A percentile compares a stretch with the other conserved stretches of the same genome.
These are phyloP conservation scores for Oostethus manadensis DNA, from an alignment of 2,113 vertebrate species.

Conservation along the genomic window DNA sequence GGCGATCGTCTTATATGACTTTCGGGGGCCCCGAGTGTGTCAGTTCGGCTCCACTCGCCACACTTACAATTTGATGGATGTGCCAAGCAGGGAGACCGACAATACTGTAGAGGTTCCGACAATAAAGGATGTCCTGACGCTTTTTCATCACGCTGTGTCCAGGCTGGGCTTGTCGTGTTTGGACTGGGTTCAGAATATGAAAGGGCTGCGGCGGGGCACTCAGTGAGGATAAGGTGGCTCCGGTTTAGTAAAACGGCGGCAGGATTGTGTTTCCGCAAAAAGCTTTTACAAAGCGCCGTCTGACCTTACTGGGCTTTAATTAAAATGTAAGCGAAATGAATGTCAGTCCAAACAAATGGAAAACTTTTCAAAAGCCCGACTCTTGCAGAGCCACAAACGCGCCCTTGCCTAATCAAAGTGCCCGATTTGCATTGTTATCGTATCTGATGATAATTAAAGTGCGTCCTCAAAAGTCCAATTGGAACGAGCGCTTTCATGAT, in stretches of 20 bases:
- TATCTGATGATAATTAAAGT: slow-evolving; percentile 54
- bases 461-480: slow-evolving; percentile 14
- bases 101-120: slow-evolving; percentile 14
- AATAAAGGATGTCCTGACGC: slow-evolving; percentile 26
- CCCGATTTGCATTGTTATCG: slow-evolving; percentile 34
- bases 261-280: slow-evolving; percentile 50
- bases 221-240: slow-evolving; percentile 38
- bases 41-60: slow-evolving; percentile 21
- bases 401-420: slow-evolving; percentile 33
- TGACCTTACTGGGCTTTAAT: slow-evolving; percentile 48
- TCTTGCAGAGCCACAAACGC: slow-evolving; percentile 20
- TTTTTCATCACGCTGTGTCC: slow-evolving; percentile 38
- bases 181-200: slow-evolving; percentile 43
- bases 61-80: slow-evolving; percentile 53
- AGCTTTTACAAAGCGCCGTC: slow-evolving; percentile 41
- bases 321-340: slow-evolving; percentile 38
- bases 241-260: slow-evolving; percentile 20
- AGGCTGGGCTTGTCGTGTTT: slow-evolving; percentile 56
- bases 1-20: slow-evolving; percentile 26
- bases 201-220: slow-evolving; percentile 29
- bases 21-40: slow-evolving; percentile 19
- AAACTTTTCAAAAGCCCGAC: slow-evolving; percentile 20
- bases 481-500: slow-evolving; percentile 21
- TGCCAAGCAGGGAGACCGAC: slow-evolving; percentile 36
- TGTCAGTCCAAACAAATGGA: slow-evolving; percentile 42